Evolutionary conservation across 92 coral and sea anemone genomes (phyloP).

Genomic region (Porites rus): DNA sequence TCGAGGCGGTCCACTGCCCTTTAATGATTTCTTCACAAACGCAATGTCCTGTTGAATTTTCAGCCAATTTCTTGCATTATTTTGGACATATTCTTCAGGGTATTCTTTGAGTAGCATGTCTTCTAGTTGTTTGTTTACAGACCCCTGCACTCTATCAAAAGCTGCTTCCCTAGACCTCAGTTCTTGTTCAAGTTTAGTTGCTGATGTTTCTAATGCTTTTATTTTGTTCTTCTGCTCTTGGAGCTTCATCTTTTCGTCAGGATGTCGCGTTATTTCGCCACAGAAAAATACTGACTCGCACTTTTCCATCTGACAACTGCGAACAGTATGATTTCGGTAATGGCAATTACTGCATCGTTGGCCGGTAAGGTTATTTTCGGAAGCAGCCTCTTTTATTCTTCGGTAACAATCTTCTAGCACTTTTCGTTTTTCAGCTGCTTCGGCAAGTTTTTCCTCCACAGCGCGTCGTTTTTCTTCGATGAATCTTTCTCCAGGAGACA

Average conservation of each 20-base stretch:
- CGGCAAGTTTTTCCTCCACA: slow-evolving; percentile 20
- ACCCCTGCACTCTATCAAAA: no score
- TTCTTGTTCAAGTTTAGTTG: slow-evolving; percentile 59
- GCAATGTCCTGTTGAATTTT: no score
- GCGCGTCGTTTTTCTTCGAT: background rate
- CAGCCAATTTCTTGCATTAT: no score
- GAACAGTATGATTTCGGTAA: no score
- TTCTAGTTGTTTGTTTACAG: no score
- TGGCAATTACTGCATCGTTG: no score
- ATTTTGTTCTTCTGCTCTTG: slow-evolving; percentile 37
- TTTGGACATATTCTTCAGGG: no score
- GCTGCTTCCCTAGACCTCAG: no score
- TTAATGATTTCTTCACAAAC: no score
- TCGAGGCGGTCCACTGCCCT: no score
- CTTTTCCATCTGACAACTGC: slow-evolving; percentile 1
- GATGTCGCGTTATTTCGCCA: slow-evolving; percentile 46
- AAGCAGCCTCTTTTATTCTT: background rate
- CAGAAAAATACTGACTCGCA: slow-evolving; percentile 55
- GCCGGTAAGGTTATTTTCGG: no score
- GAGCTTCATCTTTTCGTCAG: slow-evolving; percentile 39
- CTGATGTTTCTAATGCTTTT: slow-evolving; percentile 38
- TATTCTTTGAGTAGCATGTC: no score
- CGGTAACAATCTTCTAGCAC: slow-evolving; percentile 19
- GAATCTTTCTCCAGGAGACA: slow-evolving; percentile 16
- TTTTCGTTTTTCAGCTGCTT: background rate